A percentile compares a stretch with the other conserved stretches of the same genome.
phyloP scores from a whole-genome alignment of 2,113 vertebrate species.

The Semnornis frantzii region DNA sequence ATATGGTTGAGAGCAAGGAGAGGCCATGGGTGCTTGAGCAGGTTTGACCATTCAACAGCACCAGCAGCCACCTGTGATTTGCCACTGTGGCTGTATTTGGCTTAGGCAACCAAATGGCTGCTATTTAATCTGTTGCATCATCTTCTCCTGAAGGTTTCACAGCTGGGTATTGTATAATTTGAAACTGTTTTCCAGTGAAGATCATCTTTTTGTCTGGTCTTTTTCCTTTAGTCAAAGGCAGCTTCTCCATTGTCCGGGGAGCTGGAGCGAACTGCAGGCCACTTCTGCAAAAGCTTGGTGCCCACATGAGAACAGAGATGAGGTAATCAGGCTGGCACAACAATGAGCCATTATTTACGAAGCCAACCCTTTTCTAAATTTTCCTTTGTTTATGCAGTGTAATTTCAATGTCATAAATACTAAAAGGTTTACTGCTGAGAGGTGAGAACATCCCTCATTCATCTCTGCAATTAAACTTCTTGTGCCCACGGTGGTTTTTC shows the following conservation, averaged over 20 bases:
- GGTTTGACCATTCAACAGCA: rapidly evolving
- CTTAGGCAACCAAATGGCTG: background rate
- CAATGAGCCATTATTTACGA: slow-evolving; percentile 58
- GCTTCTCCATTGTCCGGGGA: background rate
- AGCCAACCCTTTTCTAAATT: slow-evolving; percentile 56
- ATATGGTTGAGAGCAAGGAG: background rate
- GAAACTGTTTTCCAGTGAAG: slow-evolving; percentile 13
- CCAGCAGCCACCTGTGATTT: background rate
- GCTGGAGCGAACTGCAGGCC: slow-evolving; percentile 3
- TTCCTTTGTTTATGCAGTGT: slow-evolving; percentile 62
- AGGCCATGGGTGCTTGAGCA: rapidly evolving
- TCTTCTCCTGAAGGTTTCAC: background rate
- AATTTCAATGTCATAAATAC: slow-evolving; percentile 76
- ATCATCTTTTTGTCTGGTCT: background rate
- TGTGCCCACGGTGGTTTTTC: slow-evolving; percentile 46
- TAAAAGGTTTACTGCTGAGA: slow-evolving; percentile 73
- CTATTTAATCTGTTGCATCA: background rate
- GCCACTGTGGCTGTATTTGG: background rate
- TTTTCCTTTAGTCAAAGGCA: slow-evolving; percentile 40
- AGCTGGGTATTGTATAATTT: background rate
- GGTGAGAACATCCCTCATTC: slow-evolving; percentile 69
- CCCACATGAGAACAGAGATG: slow-evolving; percentile 33
- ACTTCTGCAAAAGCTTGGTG: background rate
- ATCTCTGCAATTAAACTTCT: slow-evolving; percentile 68
- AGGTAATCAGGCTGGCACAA: slow-evolving; percentile 56